Evolutionary conservation across 2,797 vertebrate species (phyloP), one percentile per base, ranked within the genome.

Genomic region (Catharus ustulatus): DNA sequence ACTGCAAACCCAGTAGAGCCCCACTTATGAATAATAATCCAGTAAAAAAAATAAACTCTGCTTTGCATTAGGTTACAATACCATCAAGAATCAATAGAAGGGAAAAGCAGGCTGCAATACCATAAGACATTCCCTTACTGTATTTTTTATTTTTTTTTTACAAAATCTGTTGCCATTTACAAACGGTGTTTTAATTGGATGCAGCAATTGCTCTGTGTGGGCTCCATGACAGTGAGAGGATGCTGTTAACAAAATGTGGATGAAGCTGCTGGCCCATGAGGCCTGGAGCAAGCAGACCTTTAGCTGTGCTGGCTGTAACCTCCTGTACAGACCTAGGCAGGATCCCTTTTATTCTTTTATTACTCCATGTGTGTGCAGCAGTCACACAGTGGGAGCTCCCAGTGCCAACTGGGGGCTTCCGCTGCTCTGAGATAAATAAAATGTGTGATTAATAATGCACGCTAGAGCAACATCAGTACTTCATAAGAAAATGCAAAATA

Each of bases 401-500:
- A 78, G 82, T 22, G 59, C 78, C 91, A 78, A 29, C 49, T 68
- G 27, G 45, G 36, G 67, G 48, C 34, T 87, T 92, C 68, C 64
- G 59, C 52, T 75, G 62, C 61, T 78, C 45, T 0, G 1, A 90
- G 63, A 94, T 93, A 92, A 92, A 94, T 95, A 95, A 92, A 86
- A 90, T 58, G 85, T 86, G 55, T 86, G 80, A 87, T 89, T 94
- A 96, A 93, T 93, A 96, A 96, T 86, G 88, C 52, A 94, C 48
- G 2, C 52, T 36, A 49, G 5, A 74, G 26, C 72, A 72, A 76
- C 58, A 76, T 12, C 73, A 72, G 55, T 72, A 27, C 87, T 94
- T 67, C 42, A 30, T 72, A 63, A 63, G 61, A 30, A 95, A 94
- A 76, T 15, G 38, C 69, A 68, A 92, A 92, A 69, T 38, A 68